phyloP scores from a whole-genome alignment of 2,888 invertebrate species.

The Leucoma salicis region DNA sequence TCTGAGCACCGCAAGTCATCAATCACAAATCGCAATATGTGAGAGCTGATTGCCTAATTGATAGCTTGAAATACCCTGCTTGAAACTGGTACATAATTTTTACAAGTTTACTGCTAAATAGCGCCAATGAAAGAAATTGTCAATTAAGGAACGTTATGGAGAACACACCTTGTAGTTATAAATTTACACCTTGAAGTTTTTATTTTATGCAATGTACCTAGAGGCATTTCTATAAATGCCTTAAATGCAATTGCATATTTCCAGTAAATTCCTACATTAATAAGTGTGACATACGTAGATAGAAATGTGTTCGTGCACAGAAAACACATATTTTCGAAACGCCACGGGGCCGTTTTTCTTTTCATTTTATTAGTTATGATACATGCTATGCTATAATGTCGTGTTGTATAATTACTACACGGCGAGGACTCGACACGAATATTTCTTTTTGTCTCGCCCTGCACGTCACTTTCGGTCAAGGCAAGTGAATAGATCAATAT shows the following conservation, averaged over 20 bases:
- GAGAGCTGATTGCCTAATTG: no score
- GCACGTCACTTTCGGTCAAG: constrained; percentile 22
- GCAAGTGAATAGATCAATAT: constrained; percentile 19
- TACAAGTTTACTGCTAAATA: background rate
- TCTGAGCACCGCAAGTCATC: no score
- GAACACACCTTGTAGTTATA: constrained; percentile 1
- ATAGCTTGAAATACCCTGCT: no score
- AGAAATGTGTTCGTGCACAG: constrained; percentile 7
- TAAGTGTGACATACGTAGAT: constrained; percentile 8
- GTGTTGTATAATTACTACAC: constrained; percentile 27
- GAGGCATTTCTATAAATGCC: no score
- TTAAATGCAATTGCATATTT: no score
- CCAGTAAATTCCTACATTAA: constrained; percentile 19
- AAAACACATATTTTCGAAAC: constrained; percentile 15
- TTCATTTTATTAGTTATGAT: constrained; percentile 19
- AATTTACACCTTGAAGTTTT: no score
- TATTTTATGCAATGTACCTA: no score
- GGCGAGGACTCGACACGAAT: constrained; percentile 16
- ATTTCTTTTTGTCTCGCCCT: constrained; percentile 21
- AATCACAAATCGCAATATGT: no score
- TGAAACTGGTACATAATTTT: no score
- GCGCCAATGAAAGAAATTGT: background rate
- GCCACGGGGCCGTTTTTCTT: constrained; percentile 15
- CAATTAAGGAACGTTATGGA: background rate
- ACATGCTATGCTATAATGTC: constrained; percentile 14